Evolutionary conservation across 2,888 invertebrate genomes (phyloP).

Genomic region (Eulithis prunata): DNA sequence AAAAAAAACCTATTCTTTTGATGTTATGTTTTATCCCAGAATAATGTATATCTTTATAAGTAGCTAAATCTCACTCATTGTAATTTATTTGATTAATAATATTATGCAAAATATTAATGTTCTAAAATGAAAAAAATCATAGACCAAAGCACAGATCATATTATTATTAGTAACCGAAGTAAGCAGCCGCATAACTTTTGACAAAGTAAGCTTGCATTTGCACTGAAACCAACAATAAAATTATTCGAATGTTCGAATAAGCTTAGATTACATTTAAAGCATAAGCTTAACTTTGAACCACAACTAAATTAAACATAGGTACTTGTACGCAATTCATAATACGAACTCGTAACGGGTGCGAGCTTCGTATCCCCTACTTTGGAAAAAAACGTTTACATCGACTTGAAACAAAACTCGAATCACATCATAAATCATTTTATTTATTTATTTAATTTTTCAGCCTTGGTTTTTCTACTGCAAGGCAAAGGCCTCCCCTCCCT

Average conservation of each 20-base stretch:
- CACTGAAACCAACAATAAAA: constrained; percentile 35
- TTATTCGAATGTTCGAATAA: constrained; percentile 38
- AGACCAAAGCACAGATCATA: background rate
- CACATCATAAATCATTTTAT: too few relatives aligned
- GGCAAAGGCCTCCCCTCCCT: too few relatives aligned
- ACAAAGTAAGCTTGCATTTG: constrained; percentile 17
- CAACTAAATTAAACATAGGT: constrained; percentile 57
- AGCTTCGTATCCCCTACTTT: constrained; percentile 45
- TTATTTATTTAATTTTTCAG: too few relatives aligned
- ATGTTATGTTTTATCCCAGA: too few relatives aligned
- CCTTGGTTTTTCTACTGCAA: too few relatives aligned
- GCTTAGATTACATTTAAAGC: constrained; percentile 43
- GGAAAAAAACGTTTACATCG: background rate
- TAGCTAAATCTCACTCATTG: too few relatives aligned
- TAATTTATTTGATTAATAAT: too few relatives aligned
- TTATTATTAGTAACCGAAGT: too few relatives aligned
- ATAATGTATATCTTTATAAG: too few relatives aligned
- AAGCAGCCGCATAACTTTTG: constrained; percentile 20
- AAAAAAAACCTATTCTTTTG: too few relatives aligned
- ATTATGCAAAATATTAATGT: too few relatives aligned
- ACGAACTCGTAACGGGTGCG: constrained; percentile 50
- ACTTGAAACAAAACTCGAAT: too few relatives aligned
- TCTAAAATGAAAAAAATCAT: background rate
- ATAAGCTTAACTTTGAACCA: constrained; percentile 52
- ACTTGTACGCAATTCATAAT: constrained; percentile 57